phyloP scores from a whole-genome alignment of 2,888 invertebrate genomes.

The Odontocerum albicorne region DNA sequence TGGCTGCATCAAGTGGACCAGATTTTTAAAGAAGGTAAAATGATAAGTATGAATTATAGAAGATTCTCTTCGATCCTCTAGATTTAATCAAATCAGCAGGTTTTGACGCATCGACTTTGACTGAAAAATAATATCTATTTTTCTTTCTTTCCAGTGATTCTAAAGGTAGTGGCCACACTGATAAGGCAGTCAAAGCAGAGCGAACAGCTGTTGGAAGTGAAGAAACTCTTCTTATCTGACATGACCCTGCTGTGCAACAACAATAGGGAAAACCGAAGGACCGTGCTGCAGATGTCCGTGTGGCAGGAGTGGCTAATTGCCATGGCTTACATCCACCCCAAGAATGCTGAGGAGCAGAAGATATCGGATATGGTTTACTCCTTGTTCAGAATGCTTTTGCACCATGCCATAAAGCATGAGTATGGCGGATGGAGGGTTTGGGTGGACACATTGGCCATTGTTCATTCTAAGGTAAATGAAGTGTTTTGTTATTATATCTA shows the following conservation, averaged over 20 bases:
- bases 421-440: conserved; percentile 99
- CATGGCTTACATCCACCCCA: conserved; percentile 97
- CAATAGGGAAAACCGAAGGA: conserved; percentile 94
- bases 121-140: no score
- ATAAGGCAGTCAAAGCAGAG: conserved; percentile 96
- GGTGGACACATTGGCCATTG: conserved; percentile 99
- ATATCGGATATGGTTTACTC: conserved; percentile 98
- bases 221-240: conserved; percentile 95
- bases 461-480: conserved; percentile 88
- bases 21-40: no score
- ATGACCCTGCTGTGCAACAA: conserved; percentile 98
- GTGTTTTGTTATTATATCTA: not conserved
- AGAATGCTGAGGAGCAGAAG: conserved; percentile 92
- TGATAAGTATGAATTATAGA: no score
- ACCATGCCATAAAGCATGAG: conserved; percentile 98
- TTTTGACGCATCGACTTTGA: no score
- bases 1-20: no score
- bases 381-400: conserved; percentile 93
- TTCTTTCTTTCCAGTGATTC: conserved; percentile 73
- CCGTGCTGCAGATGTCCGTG: conserved; percentile 99
- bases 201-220: conserved; percentile 87
- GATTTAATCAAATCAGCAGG: no score
- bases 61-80: no score
- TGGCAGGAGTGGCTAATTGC: conserved; percentile 99
- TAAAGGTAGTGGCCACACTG: conserved; percentile 97